These are phyloP conservation scores for Haemorhous mexicanus DNA, from an alignment of 2,113 vertebrate species.

Conservation along the genomic window DNA sequence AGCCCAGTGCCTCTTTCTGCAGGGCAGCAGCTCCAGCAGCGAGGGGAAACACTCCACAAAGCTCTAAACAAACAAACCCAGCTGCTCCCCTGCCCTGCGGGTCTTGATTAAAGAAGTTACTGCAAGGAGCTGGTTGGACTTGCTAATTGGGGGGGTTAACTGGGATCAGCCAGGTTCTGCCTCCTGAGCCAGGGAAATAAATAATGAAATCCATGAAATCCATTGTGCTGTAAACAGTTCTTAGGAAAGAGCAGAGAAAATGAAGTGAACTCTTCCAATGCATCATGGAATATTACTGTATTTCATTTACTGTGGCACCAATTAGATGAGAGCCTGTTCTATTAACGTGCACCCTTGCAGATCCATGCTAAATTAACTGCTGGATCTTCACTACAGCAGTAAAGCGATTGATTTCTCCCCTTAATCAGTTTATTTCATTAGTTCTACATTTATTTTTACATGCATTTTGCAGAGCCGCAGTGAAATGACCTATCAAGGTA, in stretches of 20 bases:
- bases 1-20: accelerated
- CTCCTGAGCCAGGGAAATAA: not conserved
- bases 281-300: conserved; percentile 78
- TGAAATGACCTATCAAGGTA: conserved; percentile 85
- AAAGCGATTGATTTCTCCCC: conserved; percentile 91
- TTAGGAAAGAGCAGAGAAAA: conserved; percentile 47
- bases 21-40: not conserved
- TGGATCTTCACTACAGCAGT: conserved; percentile 85
- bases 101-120: not conserved
- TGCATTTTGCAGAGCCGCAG: conserved; percentile 71
- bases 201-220: not conserved
- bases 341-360: conserved; percentile 83
- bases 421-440: conserved; percentile 96
- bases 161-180: not conserved
- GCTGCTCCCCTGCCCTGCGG: not conserved
- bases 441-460: conserved; percentile 85
- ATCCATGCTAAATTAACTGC: conserved; percentile 91
- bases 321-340: conserved; percentile 85
- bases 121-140: not conserved
- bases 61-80: not conserved
- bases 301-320: conserved; percentile 85
- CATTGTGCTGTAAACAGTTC: conserved; percentile 50
- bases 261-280: conserved; percentile 63
- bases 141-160: not conserved
- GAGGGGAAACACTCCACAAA: not conserved